Evolutionary conservation across 2,888 invertebrate species (phyloP).

Genomic region (Poecilus cupreus): DNA sequence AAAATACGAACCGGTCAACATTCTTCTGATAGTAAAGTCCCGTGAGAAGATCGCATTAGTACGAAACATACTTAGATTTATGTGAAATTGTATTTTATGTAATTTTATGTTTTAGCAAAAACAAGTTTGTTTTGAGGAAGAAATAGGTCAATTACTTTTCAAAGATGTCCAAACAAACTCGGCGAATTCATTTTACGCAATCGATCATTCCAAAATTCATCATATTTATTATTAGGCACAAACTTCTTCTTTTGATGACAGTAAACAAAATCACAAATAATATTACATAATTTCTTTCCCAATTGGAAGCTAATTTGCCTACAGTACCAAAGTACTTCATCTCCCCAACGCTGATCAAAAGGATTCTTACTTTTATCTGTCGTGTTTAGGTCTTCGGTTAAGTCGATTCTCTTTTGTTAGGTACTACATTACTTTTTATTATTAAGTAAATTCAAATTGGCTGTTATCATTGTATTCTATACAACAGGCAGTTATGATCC

Average conservation of each 20-base stretch:
- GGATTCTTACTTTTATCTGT: too few species aligned
- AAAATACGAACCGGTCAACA: slow-evolving; percentile 22
- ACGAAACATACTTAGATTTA: not conserved
- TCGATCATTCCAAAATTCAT: not conserved
- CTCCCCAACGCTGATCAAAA: too few species aligned
- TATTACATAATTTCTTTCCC: too few species aligned
- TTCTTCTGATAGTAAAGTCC: not conserved
- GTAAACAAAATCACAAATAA: too few species aligned
- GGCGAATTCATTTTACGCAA: slow-evolving; percentile 8
- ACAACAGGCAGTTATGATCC: too few species aligned
- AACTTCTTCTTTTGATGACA: not conserved
- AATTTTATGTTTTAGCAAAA: slow-evolving; percentile 35
- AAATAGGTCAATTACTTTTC: slow-evolving; percentile 39
- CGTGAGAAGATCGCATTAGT: slow-evolving; percentile 31
- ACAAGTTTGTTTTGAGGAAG: slow-evolving; percentile 41
- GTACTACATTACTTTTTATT: too few species aligned
- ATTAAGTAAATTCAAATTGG: too few species aligned
- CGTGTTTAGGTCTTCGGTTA: too few species aligned
- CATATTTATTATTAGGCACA: not conserved
- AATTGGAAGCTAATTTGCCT: too few species aligned
- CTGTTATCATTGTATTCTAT: too few species aligned
- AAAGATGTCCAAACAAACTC: slow-evolving; percentile 35
- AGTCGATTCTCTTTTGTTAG: too few species aligned
- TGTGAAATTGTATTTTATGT: slow-evolving; percentile 35
- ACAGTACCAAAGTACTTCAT: too few species aligned